Evolutionary conservation across 2,113 vertebrate genomes (phyloP).

Genomic region (Geococcyx californianus): DNA sequence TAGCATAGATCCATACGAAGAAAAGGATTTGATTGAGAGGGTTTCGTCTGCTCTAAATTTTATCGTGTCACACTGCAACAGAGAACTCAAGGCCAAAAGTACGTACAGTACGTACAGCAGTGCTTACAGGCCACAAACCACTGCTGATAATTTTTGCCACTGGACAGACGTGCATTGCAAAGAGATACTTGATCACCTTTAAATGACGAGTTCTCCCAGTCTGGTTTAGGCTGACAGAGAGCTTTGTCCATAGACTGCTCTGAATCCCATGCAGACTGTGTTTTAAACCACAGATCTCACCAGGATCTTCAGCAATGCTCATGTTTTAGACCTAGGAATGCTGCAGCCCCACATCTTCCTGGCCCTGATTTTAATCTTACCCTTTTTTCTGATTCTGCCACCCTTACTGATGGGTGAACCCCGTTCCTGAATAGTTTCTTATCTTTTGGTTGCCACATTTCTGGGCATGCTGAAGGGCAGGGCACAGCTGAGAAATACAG

Average conservation of each 20-base stretch:
- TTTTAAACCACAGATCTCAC: not conserved
- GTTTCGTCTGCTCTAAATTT: not conserved
- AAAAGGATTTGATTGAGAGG: not conserved
- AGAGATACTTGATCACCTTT: not conserved
- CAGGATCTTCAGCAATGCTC: not conserved
- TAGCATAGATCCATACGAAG: rapidly evolving
- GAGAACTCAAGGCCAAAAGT: not conserved
- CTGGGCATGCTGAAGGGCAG: not conserved
- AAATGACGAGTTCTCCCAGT: not conserved
- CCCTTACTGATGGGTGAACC: not conserved
- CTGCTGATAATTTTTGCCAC: not conserved
- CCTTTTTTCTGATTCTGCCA: not conserved
- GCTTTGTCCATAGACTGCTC: not conserved
- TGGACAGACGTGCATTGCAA: not conserved
- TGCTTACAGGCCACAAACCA: not conserved
- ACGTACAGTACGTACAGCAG: not conserved
- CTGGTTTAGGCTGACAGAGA: not conserved
- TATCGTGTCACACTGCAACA: not conserved
- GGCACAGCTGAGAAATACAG: rapidly evolving
- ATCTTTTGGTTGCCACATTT: not conserved
- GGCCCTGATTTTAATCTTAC: not conserved
- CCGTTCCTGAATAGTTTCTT: not conserved
- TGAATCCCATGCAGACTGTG: not conserved
- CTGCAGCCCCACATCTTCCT: not conserved
- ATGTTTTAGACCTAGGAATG: not conserved